Percentiles rank a stretch among this genome's conserved stretches.
phyloP scores from a whole-genome alignment of 2,113 vertebrate genomes.

The Tragelaphus imberbis region DNA sequence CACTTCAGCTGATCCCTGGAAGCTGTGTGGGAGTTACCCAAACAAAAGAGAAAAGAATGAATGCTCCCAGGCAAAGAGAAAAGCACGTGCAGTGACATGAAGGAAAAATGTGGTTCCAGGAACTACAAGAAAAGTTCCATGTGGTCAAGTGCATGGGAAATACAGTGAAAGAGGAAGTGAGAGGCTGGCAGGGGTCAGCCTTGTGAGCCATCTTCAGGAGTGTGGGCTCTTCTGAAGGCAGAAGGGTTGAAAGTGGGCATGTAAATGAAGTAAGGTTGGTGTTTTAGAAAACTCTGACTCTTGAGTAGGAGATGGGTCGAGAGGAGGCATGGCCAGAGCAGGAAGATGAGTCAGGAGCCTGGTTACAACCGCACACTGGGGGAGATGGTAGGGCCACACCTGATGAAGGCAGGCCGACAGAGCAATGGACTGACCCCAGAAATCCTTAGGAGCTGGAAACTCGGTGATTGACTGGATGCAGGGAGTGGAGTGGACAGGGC shows the following conservation, averaged over 20 bases:
- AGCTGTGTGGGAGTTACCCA: background rate
- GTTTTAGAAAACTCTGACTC: background rate
- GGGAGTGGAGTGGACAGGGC: background rate
- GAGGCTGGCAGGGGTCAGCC: background rate
- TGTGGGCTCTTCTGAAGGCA: background rate
- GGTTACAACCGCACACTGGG: accelerated
- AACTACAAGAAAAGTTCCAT: background rate
- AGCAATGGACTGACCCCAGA: too few relatives aligned
- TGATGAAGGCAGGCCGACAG: background rate
- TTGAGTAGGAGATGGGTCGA: background rate
- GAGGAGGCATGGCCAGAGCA: background rate
- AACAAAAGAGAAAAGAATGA: background rate
- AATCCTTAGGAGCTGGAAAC: background rate
- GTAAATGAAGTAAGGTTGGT: background rate
- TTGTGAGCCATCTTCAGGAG: background rate
- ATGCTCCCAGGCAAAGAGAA: background rate
- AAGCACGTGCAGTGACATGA: background rate
- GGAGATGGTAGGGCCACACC: accelerated
- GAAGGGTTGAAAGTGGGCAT: background rate
- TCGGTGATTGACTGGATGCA: background rate
- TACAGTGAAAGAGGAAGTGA: background rate
- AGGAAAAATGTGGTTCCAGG: background rate
- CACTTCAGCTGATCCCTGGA: background rate
- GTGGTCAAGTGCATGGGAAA: background rate
- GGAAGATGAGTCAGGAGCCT: background rate